Conservation (phyloP, 2,888 invertebrate species). For the Holacanthella duospinosa region DNA sequence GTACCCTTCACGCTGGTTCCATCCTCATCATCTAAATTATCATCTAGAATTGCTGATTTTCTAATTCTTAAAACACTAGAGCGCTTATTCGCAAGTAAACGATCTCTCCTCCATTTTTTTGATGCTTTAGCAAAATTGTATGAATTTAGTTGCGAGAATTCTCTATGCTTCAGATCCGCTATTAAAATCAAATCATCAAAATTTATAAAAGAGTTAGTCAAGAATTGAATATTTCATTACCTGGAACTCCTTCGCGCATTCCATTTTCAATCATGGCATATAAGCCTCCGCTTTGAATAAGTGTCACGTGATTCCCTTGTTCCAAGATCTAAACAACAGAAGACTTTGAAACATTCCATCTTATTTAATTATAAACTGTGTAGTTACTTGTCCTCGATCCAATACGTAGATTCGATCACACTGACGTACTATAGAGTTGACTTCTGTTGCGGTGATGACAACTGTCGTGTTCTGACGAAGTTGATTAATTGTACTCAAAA, state of each 20-base stretch:
- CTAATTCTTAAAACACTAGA: no score
- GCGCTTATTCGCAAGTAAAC: no score
- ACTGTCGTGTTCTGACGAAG: constrained; percentile 9
- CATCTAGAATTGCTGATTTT: no score
- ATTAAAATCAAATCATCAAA: not conserved
- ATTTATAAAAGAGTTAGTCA: no score
- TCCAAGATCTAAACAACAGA: not conserved
- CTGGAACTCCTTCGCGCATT: not conserved
- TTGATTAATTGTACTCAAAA: not conserved
- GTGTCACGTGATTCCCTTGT: not conserved
- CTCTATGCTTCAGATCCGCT: not conserved
- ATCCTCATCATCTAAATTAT: no score
- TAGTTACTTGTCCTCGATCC: constrained; percentile 8
- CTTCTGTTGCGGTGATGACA: not conserved
- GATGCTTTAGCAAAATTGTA: not conserved
- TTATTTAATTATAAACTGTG: not conserved
- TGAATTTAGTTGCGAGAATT: not conserved
- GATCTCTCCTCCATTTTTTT: constrained; percentile 1
- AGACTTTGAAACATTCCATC: not conserved
- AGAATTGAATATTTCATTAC: no score
- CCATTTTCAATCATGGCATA: not conserved
- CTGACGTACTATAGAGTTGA: constrained; percentile 7
- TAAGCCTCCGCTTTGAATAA: no score
- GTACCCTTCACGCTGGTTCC: no score
- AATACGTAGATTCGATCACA: constrained; percentile 10